phyloP scores from a whole-genome alignment of 2,113 vertebrate species.

The Casuarius casuarius region DNA sequence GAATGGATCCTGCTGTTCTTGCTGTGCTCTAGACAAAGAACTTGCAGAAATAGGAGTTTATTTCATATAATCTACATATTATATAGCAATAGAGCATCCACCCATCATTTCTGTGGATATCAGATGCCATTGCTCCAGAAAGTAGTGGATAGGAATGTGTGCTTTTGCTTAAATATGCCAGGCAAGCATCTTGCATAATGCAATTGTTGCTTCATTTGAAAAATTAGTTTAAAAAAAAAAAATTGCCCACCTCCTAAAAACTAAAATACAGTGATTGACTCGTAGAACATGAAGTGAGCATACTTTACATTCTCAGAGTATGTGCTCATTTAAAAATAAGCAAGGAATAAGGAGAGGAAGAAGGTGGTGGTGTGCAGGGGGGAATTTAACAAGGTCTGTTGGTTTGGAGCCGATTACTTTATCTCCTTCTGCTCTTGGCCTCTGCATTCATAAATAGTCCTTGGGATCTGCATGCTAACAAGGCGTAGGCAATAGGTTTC shows the following conservation, averaged over 20 bases:
- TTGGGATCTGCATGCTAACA: background rate
- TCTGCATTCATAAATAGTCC: conserved; percentile 49
- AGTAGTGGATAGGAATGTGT: background rate
- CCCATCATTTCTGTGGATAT: background rate
- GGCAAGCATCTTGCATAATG: background rate
- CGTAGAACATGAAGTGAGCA: background rate
- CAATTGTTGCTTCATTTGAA: background rate
- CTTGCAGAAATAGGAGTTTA: background rate
- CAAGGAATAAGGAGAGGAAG: background rate
- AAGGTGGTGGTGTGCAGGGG: background rate
- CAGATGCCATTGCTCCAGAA: background rate
- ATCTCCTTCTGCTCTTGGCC: background rate
- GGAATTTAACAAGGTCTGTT: conserved; percentile 18
- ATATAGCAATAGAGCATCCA: background rate
- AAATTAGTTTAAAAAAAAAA: background rate
- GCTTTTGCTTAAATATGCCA: background rate
- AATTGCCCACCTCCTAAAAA: conserved; percentile 19
- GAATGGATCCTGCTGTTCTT: background rate
- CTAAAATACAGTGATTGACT: background rate
- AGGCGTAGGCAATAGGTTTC: conserved; percentile 36
- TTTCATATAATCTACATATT: background rate
- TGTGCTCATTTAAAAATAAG: background rate
- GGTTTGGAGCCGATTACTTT: conserved; percentile 41
- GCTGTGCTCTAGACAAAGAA: background rate
- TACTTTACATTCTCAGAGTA: background rate